Percentiles rank a stretch among this genome's conserved stretches.
phyloP scores from a whole-genome alignment of 2,113 vertebrate genomes.

The Corythaixoides concolor region DNA sequence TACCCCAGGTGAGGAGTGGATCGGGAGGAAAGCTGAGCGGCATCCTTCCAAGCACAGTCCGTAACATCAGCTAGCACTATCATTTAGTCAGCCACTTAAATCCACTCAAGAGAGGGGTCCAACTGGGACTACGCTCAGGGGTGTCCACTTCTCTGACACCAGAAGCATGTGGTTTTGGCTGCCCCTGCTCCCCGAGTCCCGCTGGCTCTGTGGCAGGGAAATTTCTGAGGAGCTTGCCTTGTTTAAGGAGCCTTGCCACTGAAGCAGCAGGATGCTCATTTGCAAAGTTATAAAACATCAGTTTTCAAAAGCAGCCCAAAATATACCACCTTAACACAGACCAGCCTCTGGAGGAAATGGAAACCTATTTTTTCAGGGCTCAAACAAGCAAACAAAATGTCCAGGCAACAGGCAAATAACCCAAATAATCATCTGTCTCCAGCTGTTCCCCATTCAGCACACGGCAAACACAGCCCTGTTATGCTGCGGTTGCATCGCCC shows the following conservation, averaged over 20 bases:
- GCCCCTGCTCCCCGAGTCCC: neutral
- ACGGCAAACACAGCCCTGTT: neutral
- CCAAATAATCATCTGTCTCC: conserved; percentile 52
- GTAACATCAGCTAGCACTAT: neutral
- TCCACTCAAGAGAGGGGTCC: neutral
- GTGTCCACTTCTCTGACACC: neutral
- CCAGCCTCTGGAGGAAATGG: neutral
- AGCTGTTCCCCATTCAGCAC: conserved; percentile 56
- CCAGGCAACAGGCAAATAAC: conserved; percentile 54
- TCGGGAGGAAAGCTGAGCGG: neutral
- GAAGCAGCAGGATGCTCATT: conserved; percentile 23
- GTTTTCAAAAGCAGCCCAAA: neutral
- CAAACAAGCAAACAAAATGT: conserved; percentile 35
- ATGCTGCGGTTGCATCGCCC: neutral
- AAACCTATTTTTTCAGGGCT: conserved; percentile 41
- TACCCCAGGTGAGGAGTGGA: neutral
- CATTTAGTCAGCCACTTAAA: neutral
- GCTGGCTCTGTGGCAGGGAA: neutral
- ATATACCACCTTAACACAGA: neutral
- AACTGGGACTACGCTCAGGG: neutral
- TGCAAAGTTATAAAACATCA: conserved; percentile 56
- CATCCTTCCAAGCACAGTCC: neutral
- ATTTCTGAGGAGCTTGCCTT: conserved; percentile 17
- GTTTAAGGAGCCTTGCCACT: neutral
- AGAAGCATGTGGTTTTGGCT: neutral